Base-by-base conservation (phyloP, 2,113 vertebrate genomes). In the Serinus canaria region DNA sequence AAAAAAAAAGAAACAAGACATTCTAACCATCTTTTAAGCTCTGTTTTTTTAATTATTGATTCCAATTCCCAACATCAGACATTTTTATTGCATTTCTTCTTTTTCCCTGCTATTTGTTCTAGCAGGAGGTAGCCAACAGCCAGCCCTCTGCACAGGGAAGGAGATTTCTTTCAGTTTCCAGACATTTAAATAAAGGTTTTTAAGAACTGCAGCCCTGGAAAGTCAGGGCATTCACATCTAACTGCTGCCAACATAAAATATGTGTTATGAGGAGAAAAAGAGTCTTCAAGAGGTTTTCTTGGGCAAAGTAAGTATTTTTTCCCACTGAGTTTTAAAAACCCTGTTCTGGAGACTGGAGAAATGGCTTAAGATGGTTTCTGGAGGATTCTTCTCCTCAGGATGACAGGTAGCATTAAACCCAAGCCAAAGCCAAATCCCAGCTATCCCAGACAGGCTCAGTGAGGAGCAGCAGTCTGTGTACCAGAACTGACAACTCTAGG, bases 321-420 rank as follows among this genome's bases (percentile, higher is more conserved):
- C 28, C 78, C 56, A 59, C 4, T 1, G 25, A 74, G 52, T 69
- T 84, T 75, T 76, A 87, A 78, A 79, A 94, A 17, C 6, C 13
- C 21, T 41, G 24, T 49, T 76, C n/a, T 44, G 70, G 23, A 75
- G 73, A 52, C 17, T 47, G 31, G 14, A 89, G 53, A 64, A 92
- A 87, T 10, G 75, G 60, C 47, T n/a, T 3, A 6, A 75, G 81
- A 63, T 72, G 52, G 35, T 55, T 82, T 27, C 64, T 79, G 66
- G 69, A 78, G 60, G 73, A 78, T 68, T 41, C n/a, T 23, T 64
- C 59, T 79, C 62, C 63, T 79, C 58, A 46, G 37, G 82, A 75
- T 93, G 94, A 87, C 74, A 92, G 68, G 90, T 27, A 75, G 77
- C 76, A 67, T 28, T 37, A 70, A 92, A 88, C 39, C 20, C 63